Conservation (phyloP, 2,113 vertebrate genomes). For the Labeo rohita region DNA sequence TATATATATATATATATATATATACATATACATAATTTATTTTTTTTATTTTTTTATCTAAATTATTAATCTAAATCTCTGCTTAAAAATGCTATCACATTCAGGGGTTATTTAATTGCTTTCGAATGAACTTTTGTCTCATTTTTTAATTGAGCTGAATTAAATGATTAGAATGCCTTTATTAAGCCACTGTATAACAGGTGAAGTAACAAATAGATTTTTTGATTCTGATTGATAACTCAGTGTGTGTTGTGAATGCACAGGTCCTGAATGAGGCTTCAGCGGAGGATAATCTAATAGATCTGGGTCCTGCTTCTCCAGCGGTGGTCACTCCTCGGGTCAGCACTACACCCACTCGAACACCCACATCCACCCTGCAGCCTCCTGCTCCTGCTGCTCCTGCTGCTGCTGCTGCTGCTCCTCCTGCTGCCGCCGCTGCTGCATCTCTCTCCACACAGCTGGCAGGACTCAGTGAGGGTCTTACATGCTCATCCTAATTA, state of each 20-base stretch:
- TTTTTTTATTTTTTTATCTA: no score
- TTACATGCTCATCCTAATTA: neutral
- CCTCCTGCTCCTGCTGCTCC: slow-evolving; percentile 20
- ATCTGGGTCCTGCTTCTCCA: slow-evolving; percentile 93
- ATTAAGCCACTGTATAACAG: neutral
- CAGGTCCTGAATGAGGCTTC: slow-evolving; percentile 91
- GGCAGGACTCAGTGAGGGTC: slow-evolving; percentile 84
- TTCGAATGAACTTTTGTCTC: neutral
- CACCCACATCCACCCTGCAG: slow-evolving; percentile 39
- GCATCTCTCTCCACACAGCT: slow-evolving; percentile 83
- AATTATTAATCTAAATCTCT: no score
- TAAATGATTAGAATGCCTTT: neutral
- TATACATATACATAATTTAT: no score
- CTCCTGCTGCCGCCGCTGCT: slow-evolving; percentile 4
- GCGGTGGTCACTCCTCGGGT: slow-evolving; percentile 91
- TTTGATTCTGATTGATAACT: neutral
- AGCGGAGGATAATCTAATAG: slow-evolving; percentile 96
- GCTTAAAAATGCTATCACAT: neutral
- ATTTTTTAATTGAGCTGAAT: neutral
- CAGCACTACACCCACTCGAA: slow-evolving; percentile 70
- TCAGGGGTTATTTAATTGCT: neutral
- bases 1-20: no score
- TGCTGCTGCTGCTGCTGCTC: neutral
- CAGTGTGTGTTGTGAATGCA: neutral
- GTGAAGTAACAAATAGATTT: neutral